These are phyloP conservation scores for Odontocolon sp. DNA, from an alignment of 2,888 invertebrate genomes.

Conservation along the genomic window DNA sequence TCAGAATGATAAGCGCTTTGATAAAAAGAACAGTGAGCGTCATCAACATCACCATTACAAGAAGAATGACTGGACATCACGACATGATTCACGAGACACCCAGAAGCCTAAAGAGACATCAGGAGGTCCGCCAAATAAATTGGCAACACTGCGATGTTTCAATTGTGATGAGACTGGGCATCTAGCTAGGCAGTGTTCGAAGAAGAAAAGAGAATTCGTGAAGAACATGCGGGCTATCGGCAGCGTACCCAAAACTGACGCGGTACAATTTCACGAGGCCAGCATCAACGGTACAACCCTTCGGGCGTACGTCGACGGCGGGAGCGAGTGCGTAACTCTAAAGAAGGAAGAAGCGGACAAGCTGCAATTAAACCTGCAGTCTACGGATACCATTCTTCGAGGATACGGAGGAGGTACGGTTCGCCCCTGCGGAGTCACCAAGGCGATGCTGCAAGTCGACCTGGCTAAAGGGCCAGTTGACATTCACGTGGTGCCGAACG, in stretches of 20 bases:
- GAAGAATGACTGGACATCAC: not conserved
- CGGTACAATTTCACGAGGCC: conserved; percentile 12
- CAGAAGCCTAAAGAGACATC: not conserved
- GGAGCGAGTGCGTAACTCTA: conserved; percentile 41
- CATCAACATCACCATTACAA: not conserved
- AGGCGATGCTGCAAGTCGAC: conserved; percentile 28
- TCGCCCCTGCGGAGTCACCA: conserved; percentile 8
- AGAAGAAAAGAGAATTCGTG: not conserved
- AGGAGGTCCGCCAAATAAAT: conserved; percentile 13
- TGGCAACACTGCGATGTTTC: conserved; percentile 3
- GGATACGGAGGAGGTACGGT: conserved; percentile 31
- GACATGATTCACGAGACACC: not conserved
- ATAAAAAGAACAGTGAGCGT: not conserved
- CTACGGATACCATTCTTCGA: conserved; percentile 14
- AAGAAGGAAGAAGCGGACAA: conserved; percentile 32
- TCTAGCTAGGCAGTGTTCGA: conserved; percentile 18
- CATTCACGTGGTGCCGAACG: conserved; percentile 26
- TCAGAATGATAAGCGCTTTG: not conserved
- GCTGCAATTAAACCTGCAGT: conserved; percentile 18
- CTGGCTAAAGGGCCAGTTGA: conserved; percentile 33
- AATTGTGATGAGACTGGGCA: conserved; percentile 24
- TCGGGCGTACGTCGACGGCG: conserved; percentile 24
- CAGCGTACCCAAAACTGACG: not conserved
- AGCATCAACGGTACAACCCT: not conserved
- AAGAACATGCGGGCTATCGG: conserved; percentile 40